Conservation (phyloP, 2,113 vertebrate genomes). For the Microcebus murinus region DNA sequence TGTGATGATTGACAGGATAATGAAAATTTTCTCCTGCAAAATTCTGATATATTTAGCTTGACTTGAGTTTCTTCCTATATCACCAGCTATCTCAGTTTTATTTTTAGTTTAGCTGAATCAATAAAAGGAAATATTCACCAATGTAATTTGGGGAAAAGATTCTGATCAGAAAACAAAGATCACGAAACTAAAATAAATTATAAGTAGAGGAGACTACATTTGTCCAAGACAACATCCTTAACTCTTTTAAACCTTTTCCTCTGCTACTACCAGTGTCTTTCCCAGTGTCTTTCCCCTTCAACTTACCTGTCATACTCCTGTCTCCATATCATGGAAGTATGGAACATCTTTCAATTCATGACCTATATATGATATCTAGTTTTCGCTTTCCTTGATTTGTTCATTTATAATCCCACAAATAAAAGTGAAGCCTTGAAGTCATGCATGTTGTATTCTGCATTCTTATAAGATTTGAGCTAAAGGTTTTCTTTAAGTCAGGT, state of each 20-base stretch:
- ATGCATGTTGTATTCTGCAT: not conserved
- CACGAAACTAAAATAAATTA: not conserved
- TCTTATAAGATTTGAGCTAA: not conserved
- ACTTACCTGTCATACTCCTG: not conserved
- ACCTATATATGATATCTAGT: not conserved
- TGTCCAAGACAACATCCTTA: not conserved
- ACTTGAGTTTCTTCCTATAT: conserved; percentile 45
- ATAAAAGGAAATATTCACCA: conserved; percentile 4
- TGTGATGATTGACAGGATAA: conserved; percentile 72
- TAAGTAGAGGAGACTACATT: not conserved
- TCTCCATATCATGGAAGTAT: not conserved
- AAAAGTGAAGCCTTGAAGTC: not conserved
- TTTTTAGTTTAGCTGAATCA: conserved; percentile 41
- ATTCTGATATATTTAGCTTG: conserved; percentile 60
- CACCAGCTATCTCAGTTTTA: conserved; percentile 38
- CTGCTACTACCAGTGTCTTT: not conserved
- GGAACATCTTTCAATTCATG: not conserved
- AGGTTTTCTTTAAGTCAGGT: not conserved
- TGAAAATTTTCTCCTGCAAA: conserved; percentile 57
- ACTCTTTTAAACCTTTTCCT: not conserved
- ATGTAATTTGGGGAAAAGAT: not conserved
- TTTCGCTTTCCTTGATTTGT: not conserved
- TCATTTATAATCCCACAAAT: not conserved
- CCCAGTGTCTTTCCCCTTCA: not conserved
- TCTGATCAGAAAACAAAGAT: conserved; percentile 11